Evolutionary conservation across 2,113 vertebrate genomes (phyloP).

Genomic region (Corythoichthys intestinalis): DNA sequence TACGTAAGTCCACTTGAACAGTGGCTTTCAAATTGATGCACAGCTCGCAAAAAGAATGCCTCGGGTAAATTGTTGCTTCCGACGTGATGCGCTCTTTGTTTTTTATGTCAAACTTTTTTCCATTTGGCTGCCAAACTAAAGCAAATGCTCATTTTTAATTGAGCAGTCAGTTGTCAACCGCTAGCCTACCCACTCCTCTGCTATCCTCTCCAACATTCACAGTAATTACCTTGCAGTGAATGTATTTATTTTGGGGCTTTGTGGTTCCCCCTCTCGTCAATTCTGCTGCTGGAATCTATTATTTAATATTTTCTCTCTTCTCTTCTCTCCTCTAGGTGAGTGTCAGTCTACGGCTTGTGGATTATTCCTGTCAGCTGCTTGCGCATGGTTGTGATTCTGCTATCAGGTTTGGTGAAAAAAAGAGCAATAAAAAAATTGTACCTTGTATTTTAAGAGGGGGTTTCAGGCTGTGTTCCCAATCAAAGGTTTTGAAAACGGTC

Average conservation of each 20-base stretch:
- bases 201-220: slow-evolving; percentile 38
- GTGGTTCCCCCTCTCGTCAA: slow-evolving; percentile 46
- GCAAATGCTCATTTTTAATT: slow-evolving; percentile 4
- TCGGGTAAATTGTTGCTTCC: not conserved
- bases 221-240: slow-evolving; percentile 42
- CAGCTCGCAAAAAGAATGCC: not conserved
- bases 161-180: not conserved
- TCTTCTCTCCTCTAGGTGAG: slow-evolving; percentile 61
- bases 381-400: slow-evolving; percentile 43
- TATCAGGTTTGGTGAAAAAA: slow-evolving; percentile 53
- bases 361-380: slow-evolving; percentile 48
- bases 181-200: not conserved
- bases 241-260: slow-evolving; percentile 30
- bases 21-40: not conserved
- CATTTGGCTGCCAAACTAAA: slow-evolving; percentile 2
- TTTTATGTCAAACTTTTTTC: not conserved
- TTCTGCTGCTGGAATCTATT: slow-evolving; percentile 45
- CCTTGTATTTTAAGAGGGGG: not conserved
- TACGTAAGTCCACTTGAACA: not conserved
- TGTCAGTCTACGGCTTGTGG: slow-evolving; percentile 53
- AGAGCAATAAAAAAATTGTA: not conserved
- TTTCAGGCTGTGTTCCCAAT: slow-evolving; percentile 46
- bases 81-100: not conserved
- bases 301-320: slow-evolving; percentile 37
- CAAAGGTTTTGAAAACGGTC: slow-evolving; percentile 20